These are phyloP conservation scores for Drosophila setifemur DNA, from an alignment of 1,140 invertebrate genomes.

Conservation along the genomic window DNA sequence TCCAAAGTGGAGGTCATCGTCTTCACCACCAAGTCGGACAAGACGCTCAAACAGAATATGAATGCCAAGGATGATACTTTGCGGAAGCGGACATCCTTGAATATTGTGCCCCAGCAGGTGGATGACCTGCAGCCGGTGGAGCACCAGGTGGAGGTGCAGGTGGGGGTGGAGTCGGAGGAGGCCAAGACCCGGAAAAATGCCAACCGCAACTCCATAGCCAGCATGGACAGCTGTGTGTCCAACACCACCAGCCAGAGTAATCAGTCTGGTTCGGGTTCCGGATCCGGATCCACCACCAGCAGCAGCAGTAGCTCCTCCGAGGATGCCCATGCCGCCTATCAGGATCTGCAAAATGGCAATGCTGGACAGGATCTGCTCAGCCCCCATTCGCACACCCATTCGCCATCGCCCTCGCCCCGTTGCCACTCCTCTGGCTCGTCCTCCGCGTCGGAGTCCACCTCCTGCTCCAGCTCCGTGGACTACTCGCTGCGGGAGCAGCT, in stretches of 20 bases:
- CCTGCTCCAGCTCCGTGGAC: slow-evolving; percentile 65
- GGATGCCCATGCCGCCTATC: slow-evolving; percentile 72
- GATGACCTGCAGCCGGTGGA: slow-evolving; percentile 13
- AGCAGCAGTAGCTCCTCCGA: slow-evolving; percentile 49
- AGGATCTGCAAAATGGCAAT: slow-evolving; percentile 79
- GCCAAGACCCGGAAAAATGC: too few species aligned
- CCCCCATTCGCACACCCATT: too few species aligned
- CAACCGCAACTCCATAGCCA: slow-evolving; percentile 76
- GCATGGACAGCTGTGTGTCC: slow-evolving; percentile 77
- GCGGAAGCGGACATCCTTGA: slow-evolving; percentile 80
- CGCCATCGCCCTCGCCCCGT: slow-evolving; percentile 30
- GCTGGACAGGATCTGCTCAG: slow-evolving; percentile 16
- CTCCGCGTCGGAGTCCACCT: slow-evolving; percentile 49
- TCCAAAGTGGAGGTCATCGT: slow-evolving; percentile 79
- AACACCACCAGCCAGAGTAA: slow-evolving; percentile 62
- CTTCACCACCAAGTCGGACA: slow-evolving; percentile 75
- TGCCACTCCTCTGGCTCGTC: slow-evolving; percentile 32
- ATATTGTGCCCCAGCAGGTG: slow-evolving; percentile 76
- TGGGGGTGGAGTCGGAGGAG: slow-evolving; percentile 6
- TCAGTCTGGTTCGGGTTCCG: slow-evolving; percentile 26
- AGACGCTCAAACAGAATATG: slow-evolving; percentile 81
- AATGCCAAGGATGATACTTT: slow-evolving; percentile 80
- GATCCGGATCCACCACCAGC: not conserved
- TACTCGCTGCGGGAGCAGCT: slow-evolving; percentile 77
- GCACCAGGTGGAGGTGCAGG: not conserved